A percentile compares a stretch with the other conserved stretches of the same genome.
These are phyloP conservation scores for Delia radicum DNA, from an alignment of 1,140 invertebrate genomes.

Conservation along the genomic window DNA sequence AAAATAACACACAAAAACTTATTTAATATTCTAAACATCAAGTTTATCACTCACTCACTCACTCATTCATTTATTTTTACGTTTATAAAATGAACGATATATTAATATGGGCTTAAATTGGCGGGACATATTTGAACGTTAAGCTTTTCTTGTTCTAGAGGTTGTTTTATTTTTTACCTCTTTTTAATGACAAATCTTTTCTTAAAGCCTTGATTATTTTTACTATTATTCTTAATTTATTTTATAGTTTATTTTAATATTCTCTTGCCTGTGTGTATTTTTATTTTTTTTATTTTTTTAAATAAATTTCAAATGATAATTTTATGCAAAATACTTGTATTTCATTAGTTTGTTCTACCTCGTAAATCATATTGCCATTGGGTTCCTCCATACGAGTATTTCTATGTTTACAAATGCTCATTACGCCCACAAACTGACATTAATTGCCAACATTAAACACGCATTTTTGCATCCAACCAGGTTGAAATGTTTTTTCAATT, in stretches of 20 bases:
- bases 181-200: too few species aligned
- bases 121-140: neutral
- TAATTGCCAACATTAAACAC: slow-evolving; percentile 11
- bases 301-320: neutral
- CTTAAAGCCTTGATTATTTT: too few species aligned
- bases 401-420: slow-evolving; percentile 5
- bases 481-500: neutral
- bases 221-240: neutral
- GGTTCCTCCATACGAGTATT: neutral
- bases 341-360: neutral
- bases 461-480: neutral
- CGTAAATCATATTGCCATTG: slow-evolving; percentile 16
- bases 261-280: neutral
- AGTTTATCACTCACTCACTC: neutral
- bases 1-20: neutral
- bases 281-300: neutral
- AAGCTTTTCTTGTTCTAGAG: too few species aligned
- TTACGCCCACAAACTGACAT: slow-evolving; percentile 19
- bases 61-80: neutral
- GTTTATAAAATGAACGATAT: too few species aligned
- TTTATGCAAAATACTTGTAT: neutral
- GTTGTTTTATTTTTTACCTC: neutral
- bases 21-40: neutral
- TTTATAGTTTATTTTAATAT: neutral
- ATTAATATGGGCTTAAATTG: neutral